A percentile compares a stretch with the other conserved stretches of the same genome.
Evolutionary conservation across 2,797 vertebrate species (phyloP).

Genomic region (Triplophysa bombifrons): DNA sequence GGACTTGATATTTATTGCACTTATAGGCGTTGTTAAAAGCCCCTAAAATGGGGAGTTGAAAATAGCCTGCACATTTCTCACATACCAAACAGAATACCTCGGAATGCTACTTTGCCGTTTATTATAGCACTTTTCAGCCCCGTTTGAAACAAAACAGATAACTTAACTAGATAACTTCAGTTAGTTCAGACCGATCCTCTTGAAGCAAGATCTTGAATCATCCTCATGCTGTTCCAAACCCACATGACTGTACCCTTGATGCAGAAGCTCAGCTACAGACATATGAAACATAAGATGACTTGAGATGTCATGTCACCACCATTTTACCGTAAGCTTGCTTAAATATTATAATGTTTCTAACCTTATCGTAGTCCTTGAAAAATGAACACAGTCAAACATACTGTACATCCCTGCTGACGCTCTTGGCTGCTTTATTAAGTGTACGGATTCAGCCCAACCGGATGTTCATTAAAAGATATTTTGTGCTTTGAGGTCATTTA

Average conservation of each 20-base stretch:
- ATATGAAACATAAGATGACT: not conserved
- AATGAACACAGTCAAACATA: not conserved
- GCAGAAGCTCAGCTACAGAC: not conserved
- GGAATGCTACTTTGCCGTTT: not conserved
- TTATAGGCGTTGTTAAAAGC: not conserved
- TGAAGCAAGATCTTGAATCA: not conserved
- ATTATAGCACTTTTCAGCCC: not conserved
- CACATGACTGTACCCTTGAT: no score
- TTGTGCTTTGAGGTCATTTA: not conserved
- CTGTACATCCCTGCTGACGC: not conserved
- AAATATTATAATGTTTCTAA: not conserved
- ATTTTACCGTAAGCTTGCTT: not conserved
- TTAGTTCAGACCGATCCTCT: not conserved
- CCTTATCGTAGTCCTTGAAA: not conserved
- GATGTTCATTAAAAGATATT: not conserved
- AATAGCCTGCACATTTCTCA: not conserved
- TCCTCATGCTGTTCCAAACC: not conserved
- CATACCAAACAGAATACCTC: no score
- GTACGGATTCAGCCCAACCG: not conserved
- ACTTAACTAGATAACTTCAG: not conserved
- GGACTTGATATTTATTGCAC: not conserved
- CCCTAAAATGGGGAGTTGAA: not conserved
- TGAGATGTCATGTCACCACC: not conserved
- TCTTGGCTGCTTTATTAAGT: not conserved
- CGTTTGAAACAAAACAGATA: no score